A percentile compares a stretch with the other conserved stretches of the same genome.
Evolutionary conservation across 2,113 vertebrate genomes (phyloP).

Genomic region (Athene cunicularia): DNA sequence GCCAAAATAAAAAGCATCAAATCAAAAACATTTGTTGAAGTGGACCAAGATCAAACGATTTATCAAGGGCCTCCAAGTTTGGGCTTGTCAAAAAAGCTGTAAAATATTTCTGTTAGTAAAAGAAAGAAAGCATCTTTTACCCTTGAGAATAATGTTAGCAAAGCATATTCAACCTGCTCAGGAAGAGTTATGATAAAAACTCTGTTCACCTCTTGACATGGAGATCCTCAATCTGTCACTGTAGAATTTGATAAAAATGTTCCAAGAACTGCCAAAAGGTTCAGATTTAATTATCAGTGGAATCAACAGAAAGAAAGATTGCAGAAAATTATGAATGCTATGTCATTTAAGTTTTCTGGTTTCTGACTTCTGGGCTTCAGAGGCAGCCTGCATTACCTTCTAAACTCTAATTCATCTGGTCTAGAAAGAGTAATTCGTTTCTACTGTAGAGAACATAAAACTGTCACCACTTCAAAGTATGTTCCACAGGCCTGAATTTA

Average conservation of each 20-base stretch:
- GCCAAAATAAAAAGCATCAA: background rate
- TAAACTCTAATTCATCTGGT: background rate
- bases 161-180: background rate
- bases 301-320: conserved; percentile 19
- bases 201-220: background rate
- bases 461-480: background rate
- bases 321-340: background rate
- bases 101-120: background rate
- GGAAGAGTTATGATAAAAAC: background rate
- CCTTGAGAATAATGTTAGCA: background rate
- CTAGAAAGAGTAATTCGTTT: conserved; percentile 6
- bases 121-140: background rate
- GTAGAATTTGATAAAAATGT: background rate
- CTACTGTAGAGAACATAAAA: background rate
- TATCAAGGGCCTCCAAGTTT: background rate
- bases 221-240: background rate
- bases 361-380: conserved; percentile 2
- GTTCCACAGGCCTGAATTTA: conserved; percentile 16
- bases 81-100: background rate
- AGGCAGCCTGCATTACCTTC: background rate
- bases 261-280: background rate
- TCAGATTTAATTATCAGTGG: conserved; percentile 13
- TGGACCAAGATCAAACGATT: background rate
- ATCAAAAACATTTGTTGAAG: background rate
- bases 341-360: conserved; percentile 18